These are phyloP conservation scores for Acanthiza pusilla DNA, from an alignment of 2,797 vertebrate species.

Conservation along the genomic window DNA sequence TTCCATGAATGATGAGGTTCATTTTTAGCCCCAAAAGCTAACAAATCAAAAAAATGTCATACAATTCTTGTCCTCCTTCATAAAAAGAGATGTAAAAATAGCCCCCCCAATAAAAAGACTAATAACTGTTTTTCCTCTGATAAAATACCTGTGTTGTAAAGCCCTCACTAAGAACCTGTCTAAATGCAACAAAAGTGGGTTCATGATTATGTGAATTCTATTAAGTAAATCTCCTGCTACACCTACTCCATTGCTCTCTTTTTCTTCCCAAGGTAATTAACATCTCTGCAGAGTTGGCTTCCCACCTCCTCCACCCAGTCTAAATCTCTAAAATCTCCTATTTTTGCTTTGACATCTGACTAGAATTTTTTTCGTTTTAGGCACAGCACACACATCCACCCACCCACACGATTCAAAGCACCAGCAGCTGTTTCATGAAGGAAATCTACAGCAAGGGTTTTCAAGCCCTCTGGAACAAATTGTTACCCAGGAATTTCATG, in stretches of 20 bases:
- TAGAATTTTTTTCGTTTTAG: slow-evolving; percentile 41
- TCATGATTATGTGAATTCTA: slow-evolving; percentile 43
- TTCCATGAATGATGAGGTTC: neutral
- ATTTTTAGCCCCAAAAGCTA: slow-evolving; percentile 3
- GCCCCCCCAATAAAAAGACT: neutral
- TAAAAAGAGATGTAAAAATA: slow-evolving; percentile 30
- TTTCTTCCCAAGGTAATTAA: slow-evolving; percentile 59
- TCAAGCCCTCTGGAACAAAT: slow-evolving; percentile 22
- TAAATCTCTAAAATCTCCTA: slow-evolving; percentile 57
- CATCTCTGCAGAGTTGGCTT: slow-evolving; percentile 39
- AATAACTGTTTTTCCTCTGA: slow-evolving; percentile 44
- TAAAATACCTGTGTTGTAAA: slow-evolving; percentile 38
- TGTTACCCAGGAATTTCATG: slow-evolving; percentile 43
- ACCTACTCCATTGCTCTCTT: slow-evolving; percentile 46
- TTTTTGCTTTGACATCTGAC: slow-evolving; percentile 68
- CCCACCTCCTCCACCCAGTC: slow-evolving; percentile 46
- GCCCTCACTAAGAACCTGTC: neutral
- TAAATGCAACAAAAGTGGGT: slow-evolving; percentile 20
- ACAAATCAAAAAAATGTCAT: neutral
- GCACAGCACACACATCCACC: slow-evolving; percentile 61
- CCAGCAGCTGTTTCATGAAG: slow-evolving; percentile 51
- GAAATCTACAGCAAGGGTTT: slow-evolving; percentile 22
- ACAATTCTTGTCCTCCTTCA: neutral
- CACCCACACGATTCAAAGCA: slow-evolving; percentile 37
- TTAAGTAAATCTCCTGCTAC: slow-evolving; percentile 48